Evolutionary conservation across 2,797 vertebrate species (phyloP).

Genomic region (Cynodonichthys magdalenae): DNA sequence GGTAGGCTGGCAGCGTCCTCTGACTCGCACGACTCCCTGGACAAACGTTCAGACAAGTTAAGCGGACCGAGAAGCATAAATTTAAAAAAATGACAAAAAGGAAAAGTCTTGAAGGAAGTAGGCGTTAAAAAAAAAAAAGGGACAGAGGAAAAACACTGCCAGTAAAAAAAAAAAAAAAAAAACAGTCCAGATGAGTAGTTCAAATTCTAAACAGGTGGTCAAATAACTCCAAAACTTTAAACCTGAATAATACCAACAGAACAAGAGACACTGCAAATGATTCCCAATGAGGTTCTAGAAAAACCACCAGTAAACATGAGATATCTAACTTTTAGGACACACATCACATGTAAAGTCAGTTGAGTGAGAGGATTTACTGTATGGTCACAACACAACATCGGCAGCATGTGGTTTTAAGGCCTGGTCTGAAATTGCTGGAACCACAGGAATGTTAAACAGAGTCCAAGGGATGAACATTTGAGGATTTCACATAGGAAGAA

Average conservation of each 20-base stretch:
- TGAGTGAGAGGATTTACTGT: constrained; percentile 47
- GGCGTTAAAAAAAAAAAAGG: constrained; percentile 2
- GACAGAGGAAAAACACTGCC: constrained; percentile 29
- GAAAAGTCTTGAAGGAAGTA: constrained; percentile 14
- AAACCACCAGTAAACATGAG: constrained; percentile 28
- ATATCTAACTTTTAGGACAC: constrained; percentile 36
- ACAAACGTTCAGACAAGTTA: constrained; percentile 37
- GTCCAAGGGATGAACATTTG: constrained; percentile 62
- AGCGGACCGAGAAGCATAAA: constrained; percentile 13
- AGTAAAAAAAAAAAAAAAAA: too few species aligned
- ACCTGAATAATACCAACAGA: constrained; percentile 16
- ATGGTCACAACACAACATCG: constrained; percentile 48
- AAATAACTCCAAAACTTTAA: constrained; percentile 16
- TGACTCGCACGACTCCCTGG: constrained; percentile 94
- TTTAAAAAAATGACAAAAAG: constrained; percentile 13
- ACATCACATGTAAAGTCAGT: constrained; percentile 25
- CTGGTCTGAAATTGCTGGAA: constrained; percentile 60
- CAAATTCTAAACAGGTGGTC: constrained; percentile 30
- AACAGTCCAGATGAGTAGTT: constrained; percentile 27
- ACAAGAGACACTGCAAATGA: constrained; percentile 8
- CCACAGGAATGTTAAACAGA: constrained; percentile 81
- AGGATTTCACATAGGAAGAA: constrained; percentile 64
- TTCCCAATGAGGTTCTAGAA: constrained; percentile 20
- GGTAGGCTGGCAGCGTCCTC: constrained; percentile 90
- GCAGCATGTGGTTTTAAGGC: constrained; percentile 65